These are phyloP conservation scores for Heliconius ismenius DNA, from an alignment of 2,888 invertebrate genomes.

Conservation along the genomic window DNA sequence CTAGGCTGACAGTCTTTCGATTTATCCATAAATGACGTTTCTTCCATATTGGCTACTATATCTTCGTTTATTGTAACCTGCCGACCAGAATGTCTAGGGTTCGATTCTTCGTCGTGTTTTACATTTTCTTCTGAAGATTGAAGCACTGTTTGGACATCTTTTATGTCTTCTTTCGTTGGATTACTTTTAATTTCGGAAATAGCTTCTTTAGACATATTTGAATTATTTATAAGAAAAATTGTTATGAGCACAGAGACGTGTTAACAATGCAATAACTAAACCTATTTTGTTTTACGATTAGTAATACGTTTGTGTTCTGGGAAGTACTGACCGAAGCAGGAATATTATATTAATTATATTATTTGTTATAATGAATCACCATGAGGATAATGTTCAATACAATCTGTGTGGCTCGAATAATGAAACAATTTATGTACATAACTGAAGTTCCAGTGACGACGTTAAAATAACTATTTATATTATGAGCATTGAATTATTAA, in stretches of 20 bases:
- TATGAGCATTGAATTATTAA: not conserved
- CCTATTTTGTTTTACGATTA: constrained; percentile 1
- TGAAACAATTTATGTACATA: not conserved
- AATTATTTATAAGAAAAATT: not conserved
- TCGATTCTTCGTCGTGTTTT: not conserved
- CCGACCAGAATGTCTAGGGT: not conserved
- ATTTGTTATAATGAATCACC: constrained; percentile 5
- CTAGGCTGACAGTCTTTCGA: not conserved
- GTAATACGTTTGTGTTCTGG: not conserved
- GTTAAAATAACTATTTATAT: too few species aligned
- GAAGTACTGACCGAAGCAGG: constrained; percentile 2
- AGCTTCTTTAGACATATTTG: constrained; percentile 14
- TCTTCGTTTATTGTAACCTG: constrained; percentile 17
- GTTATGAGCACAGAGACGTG: constrained; percentile 5
- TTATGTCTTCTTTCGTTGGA: not conserved
- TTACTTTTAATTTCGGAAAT: not conserved
- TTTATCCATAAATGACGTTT: not conserved
- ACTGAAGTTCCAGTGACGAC: not conserved
- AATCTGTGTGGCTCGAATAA: not conserved
- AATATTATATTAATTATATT: constrained; percentile 16
- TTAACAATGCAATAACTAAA: not conserved
- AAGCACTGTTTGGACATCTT: not conserved
- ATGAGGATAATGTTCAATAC: constrained; percentile 8
- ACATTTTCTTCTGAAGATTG: not conserved
- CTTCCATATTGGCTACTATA: not conserved